Conservation (phyloP, 2,888 invertebrate species). For the Acanthoscelides obtectus region DNA sequence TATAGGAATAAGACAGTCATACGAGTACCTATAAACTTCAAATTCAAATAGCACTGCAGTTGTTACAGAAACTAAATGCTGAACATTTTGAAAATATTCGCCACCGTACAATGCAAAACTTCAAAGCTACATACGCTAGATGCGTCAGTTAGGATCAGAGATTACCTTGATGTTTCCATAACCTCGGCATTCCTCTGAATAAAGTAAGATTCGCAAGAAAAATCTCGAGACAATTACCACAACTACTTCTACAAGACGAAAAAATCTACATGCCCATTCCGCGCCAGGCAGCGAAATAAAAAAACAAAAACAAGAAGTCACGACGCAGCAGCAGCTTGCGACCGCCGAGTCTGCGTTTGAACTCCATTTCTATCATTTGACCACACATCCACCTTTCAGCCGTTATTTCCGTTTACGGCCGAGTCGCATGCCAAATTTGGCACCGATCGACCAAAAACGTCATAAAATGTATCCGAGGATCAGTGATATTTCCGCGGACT, state of each 20-base stretch:
- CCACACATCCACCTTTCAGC: constrained; percentile 6
- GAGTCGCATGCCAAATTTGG: constrained; percentile 18
- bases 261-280: not conserved
- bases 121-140: no score
- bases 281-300: not conserved
- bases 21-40: no score
- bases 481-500: not conserved
- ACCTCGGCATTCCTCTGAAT: not conserved
- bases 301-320: not conserved
- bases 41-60: no score
- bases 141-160: not conserved
- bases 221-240: not conserved
- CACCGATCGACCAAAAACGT: constrained; percentile 20
- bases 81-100: no score
- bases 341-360: constrained; percentile 7
- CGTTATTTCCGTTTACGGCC: constrained; percentile 21
- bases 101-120: no score
- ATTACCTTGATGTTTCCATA: not conserved
- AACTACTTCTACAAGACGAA: not conserved
- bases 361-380: constrained; percentile 4
- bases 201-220: not conserved
- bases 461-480: not conserved
- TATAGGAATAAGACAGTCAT: no score
- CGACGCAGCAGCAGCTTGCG: not conserved
- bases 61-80: no score